Base-by-base conservation (phyloP, 2,797 vertebrate species). In the Protonibea diacanthus region DNA sequence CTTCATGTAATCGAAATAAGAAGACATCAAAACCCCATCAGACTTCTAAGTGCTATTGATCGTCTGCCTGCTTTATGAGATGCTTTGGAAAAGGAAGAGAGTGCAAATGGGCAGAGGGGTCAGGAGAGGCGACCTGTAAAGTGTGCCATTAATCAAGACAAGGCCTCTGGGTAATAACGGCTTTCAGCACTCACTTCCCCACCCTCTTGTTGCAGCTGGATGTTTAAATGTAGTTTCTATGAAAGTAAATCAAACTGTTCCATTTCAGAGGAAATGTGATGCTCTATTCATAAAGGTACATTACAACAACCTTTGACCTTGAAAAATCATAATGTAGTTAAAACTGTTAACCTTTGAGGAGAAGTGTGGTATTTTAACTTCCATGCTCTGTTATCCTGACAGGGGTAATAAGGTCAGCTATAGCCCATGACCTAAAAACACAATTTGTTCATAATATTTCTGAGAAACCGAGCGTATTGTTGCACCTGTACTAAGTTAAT, bases 11-110 rank as follows among this genome's bases (percentile, higher is more conserved):
- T 59, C 52, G 27, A 47, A 58, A 64, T 49, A 56, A 62, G 27
- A 44, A 29, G 49, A 62, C 61, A 71, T 63, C 71, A 53, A 79
- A 83, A 61, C 56, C 56, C 49, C 59, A 58, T 82, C 59, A 64
- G 59, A n/a, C 53, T 29, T 20, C 13, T 15, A 27, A 62, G 64
- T 59, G 49, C 45, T 58, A 71, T 58, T 63, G 68, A 76, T 83
- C 47, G 9, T 21, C 47, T 17, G 67, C 47, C 65, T 45, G 23
- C 52, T 25, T 70, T 14, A 63, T 69, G 29, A 65, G 52, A 70
- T n/a, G 57, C 67, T 76, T 72, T n/a, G 12, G 18, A 17, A 49
- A 49, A 25, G 52, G 21, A 72, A 14, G 51, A 71, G 51, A n/a
- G 27, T n/a, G 42, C 15, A 12, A 14, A 63, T 13, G 14, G 25